Evolutionary conservation across 2,113 vertebrate species (phyloP), one percentile per base, ranked within the genome.

Genomic region (Halcyon senegalensis): DNA sequence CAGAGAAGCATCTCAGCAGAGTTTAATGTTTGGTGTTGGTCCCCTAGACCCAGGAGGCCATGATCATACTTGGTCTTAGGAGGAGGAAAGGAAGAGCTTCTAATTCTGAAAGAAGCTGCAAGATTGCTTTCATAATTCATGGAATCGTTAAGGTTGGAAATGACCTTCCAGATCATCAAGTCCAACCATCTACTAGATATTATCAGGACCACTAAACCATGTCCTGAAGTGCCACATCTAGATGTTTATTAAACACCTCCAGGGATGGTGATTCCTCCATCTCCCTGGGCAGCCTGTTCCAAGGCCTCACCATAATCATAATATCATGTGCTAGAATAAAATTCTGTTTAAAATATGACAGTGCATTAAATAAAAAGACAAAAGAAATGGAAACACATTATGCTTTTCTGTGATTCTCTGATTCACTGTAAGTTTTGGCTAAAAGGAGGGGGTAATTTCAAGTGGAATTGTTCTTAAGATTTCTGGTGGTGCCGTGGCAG

Each of bases 91-190:
- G 14, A 64, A 84, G 55, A 79, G 70, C 37, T 83, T n/a, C 73
- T 95, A 78, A 86, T 43, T 53, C 78, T 78, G 92, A 77, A 94
- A 89, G 93, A 87, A 84, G 80, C 91, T 76, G 72, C 77, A 80
- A 85, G 91, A 56, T 90, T 90, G 90, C 87, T 73, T 31, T 93
- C 74, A 27, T 91, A 60, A 37, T 51, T 51, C 50, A 51, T 27
- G 7, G 50, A 51, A 25, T 25, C 50, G 14, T 51, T 51, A 24
- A 25, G 50, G 50, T 24, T 51, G 24, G 50, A 51, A 51, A 25
- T 24, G 48, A 48, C 48, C 48, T 48, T 13, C 50, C 14, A 51
- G 50, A 25, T 25, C 50, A 13, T 51, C 50, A 20, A 46, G 46
- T 46, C 46, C 46, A 51, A 25, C 50, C 23, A 25, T 51, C 24